Evolutionary conservation across 2,888 invertebrate species (phyloP).

Genomic region (Lithodes maja): DNA sequence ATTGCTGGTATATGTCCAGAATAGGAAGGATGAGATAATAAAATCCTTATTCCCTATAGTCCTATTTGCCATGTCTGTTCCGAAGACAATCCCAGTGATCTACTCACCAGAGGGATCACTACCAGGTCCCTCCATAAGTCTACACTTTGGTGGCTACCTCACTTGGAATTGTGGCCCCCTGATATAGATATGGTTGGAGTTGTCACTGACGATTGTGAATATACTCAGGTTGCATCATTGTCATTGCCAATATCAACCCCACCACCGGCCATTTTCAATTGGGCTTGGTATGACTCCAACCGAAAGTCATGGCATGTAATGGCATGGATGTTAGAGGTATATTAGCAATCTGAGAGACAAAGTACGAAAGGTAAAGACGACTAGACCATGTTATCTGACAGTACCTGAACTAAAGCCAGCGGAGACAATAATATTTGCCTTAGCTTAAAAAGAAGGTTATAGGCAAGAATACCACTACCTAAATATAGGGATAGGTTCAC

Average conservation of each 20-base stretch:
- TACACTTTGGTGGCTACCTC: neutral
- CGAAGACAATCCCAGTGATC: neutral
- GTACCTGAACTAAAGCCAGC: neutral
- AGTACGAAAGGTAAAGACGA: neutral
- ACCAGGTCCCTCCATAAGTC: neutral
- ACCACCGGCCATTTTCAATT: neutral
- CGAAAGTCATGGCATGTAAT: neutral
- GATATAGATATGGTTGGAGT: neutral
- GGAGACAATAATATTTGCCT: neutral
- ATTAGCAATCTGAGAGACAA: neutral
- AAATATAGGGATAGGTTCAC: neutral
- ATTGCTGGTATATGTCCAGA: neutral
- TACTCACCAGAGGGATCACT: neutral
- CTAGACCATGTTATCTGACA: neutral
- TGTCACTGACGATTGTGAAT: neutral
- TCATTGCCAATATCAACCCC: neutral
- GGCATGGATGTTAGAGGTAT: neutral
- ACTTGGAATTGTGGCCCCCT: neutral
- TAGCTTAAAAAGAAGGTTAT: neutral
- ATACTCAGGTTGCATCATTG: neutral
- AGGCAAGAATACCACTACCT: neutral
- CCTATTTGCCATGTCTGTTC: neutral
- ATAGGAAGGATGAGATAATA: neutral
- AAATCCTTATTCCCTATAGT: neutral
- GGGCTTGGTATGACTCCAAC: neutral